phyloP scores from a whole-genome alignment of 2,888 invertebrate species.

The Calliopum simillimum region DNA sequence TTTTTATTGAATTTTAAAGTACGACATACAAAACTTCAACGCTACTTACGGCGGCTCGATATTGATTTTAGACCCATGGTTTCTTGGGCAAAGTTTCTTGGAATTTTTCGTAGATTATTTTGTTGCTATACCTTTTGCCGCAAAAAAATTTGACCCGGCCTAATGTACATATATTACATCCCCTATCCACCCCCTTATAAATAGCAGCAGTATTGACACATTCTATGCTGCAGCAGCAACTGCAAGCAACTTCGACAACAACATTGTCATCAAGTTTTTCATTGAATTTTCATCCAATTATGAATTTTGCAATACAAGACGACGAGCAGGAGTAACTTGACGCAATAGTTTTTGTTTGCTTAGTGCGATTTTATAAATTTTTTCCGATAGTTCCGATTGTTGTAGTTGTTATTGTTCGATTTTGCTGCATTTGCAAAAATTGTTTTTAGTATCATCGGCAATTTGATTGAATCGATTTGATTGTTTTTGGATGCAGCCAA shows the following conservation, averaged over 20 bases:
- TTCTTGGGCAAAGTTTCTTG: no score
- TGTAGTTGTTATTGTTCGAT: neutral
- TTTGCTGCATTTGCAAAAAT: constrained; percentile 11
- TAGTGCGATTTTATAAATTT: neutral
- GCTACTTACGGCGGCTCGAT: no score
- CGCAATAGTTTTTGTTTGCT: neutral
- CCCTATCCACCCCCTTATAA: no score
- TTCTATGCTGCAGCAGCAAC: neutral
- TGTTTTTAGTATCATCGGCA: constrained; percentile 5
- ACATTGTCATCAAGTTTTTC: neutral
- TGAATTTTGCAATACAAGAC: constrained; percentile 11
- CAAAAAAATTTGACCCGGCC: no score
- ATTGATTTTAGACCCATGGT: no score
- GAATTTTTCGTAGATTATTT: no score
- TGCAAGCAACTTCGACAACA: neutral
- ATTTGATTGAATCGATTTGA: constrained; percentile 30
- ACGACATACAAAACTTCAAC: no score
- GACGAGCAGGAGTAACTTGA: neutral
- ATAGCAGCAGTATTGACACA: no score
- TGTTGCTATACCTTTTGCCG: no score
- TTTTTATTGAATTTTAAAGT: no score
- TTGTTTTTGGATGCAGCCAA: neutral
- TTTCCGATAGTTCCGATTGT: neutral
- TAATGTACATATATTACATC: no score
- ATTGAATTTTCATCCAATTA: constrained; percentile 22